These are phyloP conservation scores for Mythimna loreyi DNA, from an alignment of 2,888 invertebrate genomes.

Conservation along the genomic window DNA sequence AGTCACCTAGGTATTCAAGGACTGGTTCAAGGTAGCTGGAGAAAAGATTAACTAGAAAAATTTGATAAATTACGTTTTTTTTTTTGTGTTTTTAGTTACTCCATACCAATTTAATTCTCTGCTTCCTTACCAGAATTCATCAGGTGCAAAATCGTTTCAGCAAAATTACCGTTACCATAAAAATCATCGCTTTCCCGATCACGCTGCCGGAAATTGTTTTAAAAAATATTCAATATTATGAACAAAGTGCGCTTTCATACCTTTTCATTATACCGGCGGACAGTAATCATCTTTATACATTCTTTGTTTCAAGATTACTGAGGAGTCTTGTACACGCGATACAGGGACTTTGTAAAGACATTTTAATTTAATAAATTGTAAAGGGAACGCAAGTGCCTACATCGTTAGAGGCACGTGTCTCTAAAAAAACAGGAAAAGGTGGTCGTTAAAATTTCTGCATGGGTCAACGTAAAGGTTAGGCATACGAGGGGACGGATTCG, in stretches of 20 bases:
- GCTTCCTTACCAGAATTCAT: not conserved
- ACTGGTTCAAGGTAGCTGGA: no score
- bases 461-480: conserved; percentile 64
- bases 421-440: conserved; percentile 60
- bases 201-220: conserved; percentile 44
- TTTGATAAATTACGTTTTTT: no score
- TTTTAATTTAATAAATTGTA: conserved; percentile 45
- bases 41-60: no score
- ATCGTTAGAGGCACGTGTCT: conserved; percentile 66
- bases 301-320: conserved; percentile 28
- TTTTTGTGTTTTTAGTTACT: no score
- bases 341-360: conserved; percentile 24
- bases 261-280: conserved; percentile 32
- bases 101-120: not conserved
- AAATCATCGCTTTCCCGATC: conserved; percentile 36
- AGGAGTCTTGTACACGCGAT: conserved; percentile 15
- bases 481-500: conserved; percentile 60
- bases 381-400: conserved; percentile 42
- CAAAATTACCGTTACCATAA: conserved; percentile 32
- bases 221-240: conserved; percentile 56
- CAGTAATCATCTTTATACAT: conserved; percentile 35
- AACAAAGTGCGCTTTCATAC: conserved; percentile 32
- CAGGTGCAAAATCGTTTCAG: conserved; percentile 5
- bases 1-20: no score
- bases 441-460: conserved; percentile 69